These are phyloP conservation scores for Ardeotis arabs DNA, from an alignment of 2,113 vertebrate genomes.

Conservation along the genomic window DNA sequence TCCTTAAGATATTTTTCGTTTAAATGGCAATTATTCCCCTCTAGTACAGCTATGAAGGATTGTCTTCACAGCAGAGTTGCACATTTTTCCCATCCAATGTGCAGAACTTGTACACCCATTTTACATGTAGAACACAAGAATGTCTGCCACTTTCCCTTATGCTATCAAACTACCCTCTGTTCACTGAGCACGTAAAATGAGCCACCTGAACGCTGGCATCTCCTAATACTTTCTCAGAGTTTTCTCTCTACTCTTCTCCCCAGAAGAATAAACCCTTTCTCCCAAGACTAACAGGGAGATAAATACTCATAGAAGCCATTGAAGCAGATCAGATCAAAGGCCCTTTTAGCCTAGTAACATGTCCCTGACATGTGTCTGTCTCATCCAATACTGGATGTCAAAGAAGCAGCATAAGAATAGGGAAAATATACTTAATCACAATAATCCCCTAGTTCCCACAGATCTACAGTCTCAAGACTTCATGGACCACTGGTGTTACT, in stretches of 20 bases:
- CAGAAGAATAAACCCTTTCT: neutral
- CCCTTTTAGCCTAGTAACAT: neutral
- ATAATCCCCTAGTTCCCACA: neutral
- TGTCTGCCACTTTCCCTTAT: neutral
- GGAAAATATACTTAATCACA: neutral
- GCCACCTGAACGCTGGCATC: neutral
- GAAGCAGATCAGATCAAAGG: neutral
- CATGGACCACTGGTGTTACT: neutral
- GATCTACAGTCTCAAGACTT: neutral
- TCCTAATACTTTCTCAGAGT: neutral
- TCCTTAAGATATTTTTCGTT: neutral
- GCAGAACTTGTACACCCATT: neutral
- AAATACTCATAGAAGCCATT: neutral
- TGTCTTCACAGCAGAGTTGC: neutral
- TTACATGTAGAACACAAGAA: neutral
- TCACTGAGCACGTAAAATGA: neutral
- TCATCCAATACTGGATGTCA: neutral
- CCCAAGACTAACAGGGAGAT: neutral
- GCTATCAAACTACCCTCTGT: neutral
- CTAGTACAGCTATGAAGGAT: neutral
- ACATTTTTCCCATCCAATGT: neutral
- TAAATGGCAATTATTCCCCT: neutral
- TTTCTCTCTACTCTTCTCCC: neutral
- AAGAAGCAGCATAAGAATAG: neutral
- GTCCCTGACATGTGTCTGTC: neutral